Base-by-base conservation (phyloP, 1,140 invertebrate genomes). In the Acromyrmex heyeri region DNA sequence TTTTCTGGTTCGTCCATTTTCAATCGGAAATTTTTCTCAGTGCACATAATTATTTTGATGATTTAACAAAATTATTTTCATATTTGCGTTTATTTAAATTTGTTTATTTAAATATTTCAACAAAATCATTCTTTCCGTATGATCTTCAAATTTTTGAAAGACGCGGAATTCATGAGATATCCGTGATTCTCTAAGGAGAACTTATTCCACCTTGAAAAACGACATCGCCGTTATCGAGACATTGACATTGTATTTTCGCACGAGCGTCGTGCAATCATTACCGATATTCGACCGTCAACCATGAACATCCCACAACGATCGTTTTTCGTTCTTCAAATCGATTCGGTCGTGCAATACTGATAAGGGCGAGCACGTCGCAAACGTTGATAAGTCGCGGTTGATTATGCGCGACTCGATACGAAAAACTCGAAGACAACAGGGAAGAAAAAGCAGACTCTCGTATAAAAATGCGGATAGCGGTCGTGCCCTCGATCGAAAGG, bases 401-500 rank as follows among this genome's bases (percentile, higher is more conserved):
- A 48, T 78, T n/a, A n/a, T 3, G n/a, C 2, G 5, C 21, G 7
- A 10, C 14, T 18, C 48, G 27, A 55, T 8, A 21, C 57, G 38
- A 48, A 79, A 79, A 14, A 24, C 2, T 8, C 48, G 48, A 48
- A 6, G 30, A 67, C n/a, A 8, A 44, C 1, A 2, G n/a, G 18
- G 12, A 79, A 10, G 50, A 18, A 30, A 18, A 67, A 18, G 34
- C 30, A 16, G 61, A 30, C 12, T 64, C 24, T 64, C 14, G 61
- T 18, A 16, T 53, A 24, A 67, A 53, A 69, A 79, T 55, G 48
- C 24, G 48, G 27, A 21, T 62, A 53, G 59, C 6, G 24, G 16
- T 24, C 61, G 53, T 44, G 34, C 7, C 18, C 14, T 10, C 44
- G 21, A 27, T 18, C 18, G n/a, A 82, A 81, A 90, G 87, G 70